These are phyloP conservation scores for Macaria notata DNA, from an alignment of 2,888 invertebrate genomes.

Conservation along the genomic window DNA sequence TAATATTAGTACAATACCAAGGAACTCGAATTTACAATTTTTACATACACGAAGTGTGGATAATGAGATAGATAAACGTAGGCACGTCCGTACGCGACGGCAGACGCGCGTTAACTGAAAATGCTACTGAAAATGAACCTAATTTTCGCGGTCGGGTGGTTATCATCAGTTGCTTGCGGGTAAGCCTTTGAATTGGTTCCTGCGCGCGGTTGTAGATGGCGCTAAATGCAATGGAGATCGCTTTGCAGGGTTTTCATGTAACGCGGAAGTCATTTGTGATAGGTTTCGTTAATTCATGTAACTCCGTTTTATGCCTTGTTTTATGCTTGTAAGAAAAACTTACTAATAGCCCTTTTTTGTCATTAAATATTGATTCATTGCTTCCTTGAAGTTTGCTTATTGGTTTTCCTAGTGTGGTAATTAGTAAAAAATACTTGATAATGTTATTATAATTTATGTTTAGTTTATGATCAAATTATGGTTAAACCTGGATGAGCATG, in stretches of 20 bases:
- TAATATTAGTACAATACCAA: conserved; percentile 8
- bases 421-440: too few relatives aligned
- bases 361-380: too few relatives aligned
- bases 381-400: too few relatives aligned
- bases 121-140: conserved; percentile 62
- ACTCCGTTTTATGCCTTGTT: too few relatives aligned
- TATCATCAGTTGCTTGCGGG: conserved; percentile 46
- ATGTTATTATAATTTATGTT: too few relatives aligned
- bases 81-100: conserved; percentile 40
- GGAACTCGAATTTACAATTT: conserved; percentile 26
- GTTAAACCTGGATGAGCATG: too few relatives aligned
- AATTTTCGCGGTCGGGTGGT: conserved; percentile 57
- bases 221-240: conserved; percentile 25
- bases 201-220: conserved; percentile 44
- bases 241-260: not conserved
- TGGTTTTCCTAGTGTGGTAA: too few relatives aligned
- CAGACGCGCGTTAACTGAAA: conserved; percentile 59
- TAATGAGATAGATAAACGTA: not conserved
- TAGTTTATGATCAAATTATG: too few relatives aligned
- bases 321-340: too few relatives aligned
- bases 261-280: not conserved
- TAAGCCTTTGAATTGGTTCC: conserved; percentile 42
- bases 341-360: too few relatives aligned
- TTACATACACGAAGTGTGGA: conserved; percentile 24
- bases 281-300: not conserved